Percentiles rank a stretch among this genome's conserved stretches.
Evolutionary conservation across 2,113 vertebrate species (phyloP).

Genomic region (Neodon shergylaensis): DNA sequence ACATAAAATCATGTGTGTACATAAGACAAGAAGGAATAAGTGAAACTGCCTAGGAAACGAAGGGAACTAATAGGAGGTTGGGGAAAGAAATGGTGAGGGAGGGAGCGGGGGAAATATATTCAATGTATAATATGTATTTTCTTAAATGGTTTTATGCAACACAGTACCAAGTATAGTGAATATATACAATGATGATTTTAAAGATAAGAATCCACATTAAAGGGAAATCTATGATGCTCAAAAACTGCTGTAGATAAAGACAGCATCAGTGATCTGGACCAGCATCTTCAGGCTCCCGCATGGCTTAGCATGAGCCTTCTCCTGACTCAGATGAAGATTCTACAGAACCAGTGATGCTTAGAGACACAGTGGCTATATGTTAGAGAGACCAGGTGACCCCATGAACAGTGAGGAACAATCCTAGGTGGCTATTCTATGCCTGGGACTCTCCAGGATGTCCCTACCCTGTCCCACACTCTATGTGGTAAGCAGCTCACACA

Average conservation of each 20-base stretch:
- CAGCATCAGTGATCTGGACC: not conserved
- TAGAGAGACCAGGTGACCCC: not conserved
- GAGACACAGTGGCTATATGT: not conserved
- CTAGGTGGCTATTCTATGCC: accelerated
- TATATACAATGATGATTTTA: not conserved
- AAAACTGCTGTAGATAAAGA: not conserved
- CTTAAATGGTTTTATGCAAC: not conserved
- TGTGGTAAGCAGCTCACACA: not conserved
- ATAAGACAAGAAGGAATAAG: not conserved
- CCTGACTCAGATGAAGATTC: not conserved
- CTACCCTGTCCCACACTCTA: not conserved
- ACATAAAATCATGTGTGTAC: not conserved
- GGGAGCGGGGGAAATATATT: too few species aligned
- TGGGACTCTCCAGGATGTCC: not conserved
- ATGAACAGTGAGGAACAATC: accelerated
- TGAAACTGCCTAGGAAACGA: not conserved
- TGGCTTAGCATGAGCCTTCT: not conserved
- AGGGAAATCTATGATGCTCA: not conserved
- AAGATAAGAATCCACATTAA: not conserved
- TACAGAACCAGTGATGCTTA: not conserved
- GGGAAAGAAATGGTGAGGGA: not conserved
- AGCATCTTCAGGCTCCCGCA: not conserved
- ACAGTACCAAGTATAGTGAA: not conserved
- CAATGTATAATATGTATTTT: not conserved
- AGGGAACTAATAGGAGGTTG: not conserved